These are phyloP conservation scores for Phoenicopterus ruber DNA, from an alignment of 2,113 vertebrate genomes.

Conservation along the genomic window DNA sequence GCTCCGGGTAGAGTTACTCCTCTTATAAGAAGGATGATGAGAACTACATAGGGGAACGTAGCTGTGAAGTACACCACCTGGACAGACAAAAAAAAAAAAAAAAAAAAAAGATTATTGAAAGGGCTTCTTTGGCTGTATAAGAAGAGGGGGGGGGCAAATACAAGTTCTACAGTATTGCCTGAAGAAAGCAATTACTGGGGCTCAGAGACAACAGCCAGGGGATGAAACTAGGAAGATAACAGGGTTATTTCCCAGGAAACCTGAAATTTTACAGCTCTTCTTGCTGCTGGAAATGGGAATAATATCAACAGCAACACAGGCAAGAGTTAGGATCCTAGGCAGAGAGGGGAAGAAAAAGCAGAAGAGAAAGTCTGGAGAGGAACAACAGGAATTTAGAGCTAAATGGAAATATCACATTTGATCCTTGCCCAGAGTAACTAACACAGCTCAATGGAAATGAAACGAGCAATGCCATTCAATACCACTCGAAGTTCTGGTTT, in stretches of 20 bases:
- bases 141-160: too few species aligned
- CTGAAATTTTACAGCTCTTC: background rate
- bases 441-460: background rate
- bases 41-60: slow-evolving; percentile 94
- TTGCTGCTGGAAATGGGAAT: background rate
- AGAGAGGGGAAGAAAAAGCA: background rate
- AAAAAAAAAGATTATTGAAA: background rate
- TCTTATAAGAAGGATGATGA: slow-evolving; percentile 92
- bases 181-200: background rate
- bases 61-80: slow-evolving; percentile 99
- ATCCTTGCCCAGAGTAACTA: background rate
- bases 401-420: background rate
- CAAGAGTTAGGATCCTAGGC: background rate
- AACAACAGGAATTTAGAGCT: background rate
- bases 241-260: background rate
- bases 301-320: background rate
- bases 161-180: background rate
- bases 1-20: slow-evolving; percentile 95
- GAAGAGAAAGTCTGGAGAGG: background rate
- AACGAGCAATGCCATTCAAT: background rate
- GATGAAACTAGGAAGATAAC: background rate
- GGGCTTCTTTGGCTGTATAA: background rate
- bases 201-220: background rate
- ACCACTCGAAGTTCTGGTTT: background rate
- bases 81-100: background rate